Conservation (phyloP, 2,113 vertebrate species). For the Bos javanicus region DNA sequence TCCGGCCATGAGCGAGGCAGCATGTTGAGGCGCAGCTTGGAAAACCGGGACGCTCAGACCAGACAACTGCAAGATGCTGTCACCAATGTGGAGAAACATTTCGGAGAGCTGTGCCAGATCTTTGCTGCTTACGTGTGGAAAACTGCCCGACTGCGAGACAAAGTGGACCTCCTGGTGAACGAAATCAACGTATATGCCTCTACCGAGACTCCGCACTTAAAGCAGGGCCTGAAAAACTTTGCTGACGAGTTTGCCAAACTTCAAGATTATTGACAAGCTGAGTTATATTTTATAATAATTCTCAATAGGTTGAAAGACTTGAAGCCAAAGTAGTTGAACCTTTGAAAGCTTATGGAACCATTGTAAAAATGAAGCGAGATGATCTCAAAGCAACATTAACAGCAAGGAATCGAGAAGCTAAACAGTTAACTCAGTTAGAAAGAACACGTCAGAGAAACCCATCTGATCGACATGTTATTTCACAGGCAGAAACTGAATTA, state of each 20-base stretch:
- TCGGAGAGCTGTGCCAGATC: conserved; percentile 96
- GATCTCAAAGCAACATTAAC: too few species aligned
- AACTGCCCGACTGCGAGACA: conserved; percentile 94
- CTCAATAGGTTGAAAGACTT: too few species aligned
- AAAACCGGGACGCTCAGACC: conserved; percentile 88
- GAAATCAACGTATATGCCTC: conserved; percentile 92
- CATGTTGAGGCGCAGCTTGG: conserved; percentile 65
- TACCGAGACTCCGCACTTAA: conserved; percentile 93
- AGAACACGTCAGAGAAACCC: too few species aligned
- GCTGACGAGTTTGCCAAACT: conserved; percentile 95
- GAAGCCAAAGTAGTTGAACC: too few species aligned
- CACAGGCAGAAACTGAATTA: conserved; percentile 94
- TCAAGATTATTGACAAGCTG: conserved; percentile 97
- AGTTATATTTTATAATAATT: conserved; percentile 67
- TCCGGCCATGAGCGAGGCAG: not conserved
- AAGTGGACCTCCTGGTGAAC: conserved; percentile 92
- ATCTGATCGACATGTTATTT: too few species aligned
- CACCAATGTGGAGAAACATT: conserved; percentile 96
- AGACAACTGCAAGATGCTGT: conserved; percentile 93
- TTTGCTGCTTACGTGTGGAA: conserved; percentile 95
- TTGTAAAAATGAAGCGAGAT: too few species aligned
- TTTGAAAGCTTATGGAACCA: too few species aligned
- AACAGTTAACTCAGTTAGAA: too few species aligned
- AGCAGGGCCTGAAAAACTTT: conserved; percentile 91
- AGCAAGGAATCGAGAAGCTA: too few species aligned